Evolutionary conservation across 2,797 vertebrate species (phyloP).

Genomic region (Pipistrellus nathusii): DNA sequence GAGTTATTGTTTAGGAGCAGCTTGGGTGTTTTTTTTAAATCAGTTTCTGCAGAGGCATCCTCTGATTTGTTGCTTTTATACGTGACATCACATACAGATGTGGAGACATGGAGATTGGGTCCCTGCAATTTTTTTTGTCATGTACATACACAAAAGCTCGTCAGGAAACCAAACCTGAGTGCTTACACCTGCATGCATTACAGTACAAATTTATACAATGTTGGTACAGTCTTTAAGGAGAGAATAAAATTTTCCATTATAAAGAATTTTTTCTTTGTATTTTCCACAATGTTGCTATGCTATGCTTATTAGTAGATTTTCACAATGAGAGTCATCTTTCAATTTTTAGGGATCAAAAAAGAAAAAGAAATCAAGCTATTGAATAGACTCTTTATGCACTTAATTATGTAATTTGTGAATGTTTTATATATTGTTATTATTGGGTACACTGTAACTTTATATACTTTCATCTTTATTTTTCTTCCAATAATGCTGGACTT

Average conservation of each 20-base stretch:
- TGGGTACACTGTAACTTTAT: not conserved
- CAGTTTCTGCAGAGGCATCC: slow-evolving; percentile 60
- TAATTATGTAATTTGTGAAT: not conserved
- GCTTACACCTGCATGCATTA: not conserved
- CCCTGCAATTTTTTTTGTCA: not conserved
- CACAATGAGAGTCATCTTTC: not conserved
- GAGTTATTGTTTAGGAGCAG: slow-evolving; percentile 70
- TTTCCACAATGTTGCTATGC: not conserved
- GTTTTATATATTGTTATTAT: not conserved
- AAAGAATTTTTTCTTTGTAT: slow-evolving; percentile 48
- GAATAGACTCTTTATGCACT: not conserved
- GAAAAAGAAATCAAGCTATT: slow-evolving; percentile 28
- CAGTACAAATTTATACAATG: slow-evolving; percentile 55
- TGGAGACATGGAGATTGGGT: not conserved
- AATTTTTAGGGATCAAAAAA: not conserved
- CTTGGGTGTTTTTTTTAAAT: slow-evolving; percentile 18
- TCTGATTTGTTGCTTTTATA: slow-evolving; percentile 72
- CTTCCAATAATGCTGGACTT: not conserved
- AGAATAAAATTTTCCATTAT: slow-evolving; percentile 60
- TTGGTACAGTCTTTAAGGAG: slow-evolving; percentile 50
- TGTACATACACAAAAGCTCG: not conserved
- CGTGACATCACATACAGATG: slow-evolving; percentile 55
- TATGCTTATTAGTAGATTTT: slow-evolving; percentile 42
- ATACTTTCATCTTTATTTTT: not conserved
- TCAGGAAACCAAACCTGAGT: slow-evolving; percentile 38